Conservation (phyloP, 2,113 vertebrate species). For the Carlito syrichta region DNA sequence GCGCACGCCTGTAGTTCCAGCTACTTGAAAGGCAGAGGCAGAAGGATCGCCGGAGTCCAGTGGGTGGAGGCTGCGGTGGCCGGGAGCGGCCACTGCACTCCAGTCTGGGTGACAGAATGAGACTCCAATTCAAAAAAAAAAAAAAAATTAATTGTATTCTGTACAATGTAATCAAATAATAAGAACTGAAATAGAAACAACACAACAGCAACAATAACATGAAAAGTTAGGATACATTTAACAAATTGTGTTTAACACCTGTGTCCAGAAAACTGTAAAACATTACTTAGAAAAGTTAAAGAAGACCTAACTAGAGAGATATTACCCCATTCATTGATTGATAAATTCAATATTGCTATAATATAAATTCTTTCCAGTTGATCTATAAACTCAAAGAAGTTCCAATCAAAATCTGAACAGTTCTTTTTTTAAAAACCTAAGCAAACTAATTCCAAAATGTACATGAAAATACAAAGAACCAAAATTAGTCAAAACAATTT, state of each 20-base stretch:
- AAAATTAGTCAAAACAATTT: not conserved
- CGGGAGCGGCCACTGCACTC: no score
- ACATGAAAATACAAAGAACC: not conserved
- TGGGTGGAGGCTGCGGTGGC: no score
- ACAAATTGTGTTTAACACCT: not conserved
- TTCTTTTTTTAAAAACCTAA: no score
- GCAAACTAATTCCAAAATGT: not conserved
- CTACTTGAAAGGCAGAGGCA: no score
- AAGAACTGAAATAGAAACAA: not conserved
- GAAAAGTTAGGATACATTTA: not conserved
- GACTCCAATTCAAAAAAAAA: no score
- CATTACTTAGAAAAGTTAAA: not conserved
- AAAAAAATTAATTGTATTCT: not conserved
- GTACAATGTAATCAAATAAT: not conserved
- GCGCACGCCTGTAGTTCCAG: no score
- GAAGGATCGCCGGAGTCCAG: no score
- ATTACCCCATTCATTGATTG: not conserved
- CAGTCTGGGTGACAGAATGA: no score
- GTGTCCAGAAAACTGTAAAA: no score
- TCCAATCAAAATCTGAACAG: not conserved
- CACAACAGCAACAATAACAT: not conserved
- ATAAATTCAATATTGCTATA: not conserved
- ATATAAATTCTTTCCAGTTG: not conserved
- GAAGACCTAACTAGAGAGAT: not conserved
- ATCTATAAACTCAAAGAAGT: not conserved